These are phyloP conservation scores for Hassar affinis DNA, from an alignment of 2,113 vertebrate genomes.

Conservation along the genomic window DNA sequence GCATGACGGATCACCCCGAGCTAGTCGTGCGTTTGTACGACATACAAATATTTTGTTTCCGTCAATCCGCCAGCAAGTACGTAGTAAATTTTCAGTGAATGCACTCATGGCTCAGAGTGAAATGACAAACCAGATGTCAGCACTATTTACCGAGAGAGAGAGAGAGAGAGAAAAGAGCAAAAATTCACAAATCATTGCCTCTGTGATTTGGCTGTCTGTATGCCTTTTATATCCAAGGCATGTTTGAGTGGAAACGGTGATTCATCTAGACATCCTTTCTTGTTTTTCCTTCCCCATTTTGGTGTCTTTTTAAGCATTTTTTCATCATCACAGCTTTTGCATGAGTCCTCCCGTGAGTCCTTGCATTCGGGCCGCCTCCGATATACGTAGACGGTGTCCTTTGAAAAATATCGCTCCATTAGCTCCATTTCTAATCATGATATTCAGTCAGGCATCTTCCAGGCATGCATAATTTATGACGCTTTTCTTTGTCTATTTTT, in stretches of 20 bases:
- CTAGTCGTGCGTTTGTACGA: conserved; percentile 43
- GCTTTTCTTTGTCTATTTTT: conserved; percentile 43
- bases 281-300: background rate
- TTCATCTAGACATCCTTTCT: conserved; percentile 31
- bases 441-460: conserved; percentile 41
- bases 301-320: conserved; percentile 9
- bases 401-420: conserved; percentile 45
- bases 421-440: conserved; percentile 42
- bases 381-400: conserved; percentile 23
- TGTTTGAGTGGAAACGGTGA: conserved; percentile 37
- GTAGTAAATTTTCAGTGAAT: conserved; percentile 24
- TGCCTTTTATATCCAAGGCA: conserved; percentile 30
- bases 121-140: conserved; percentile 32
- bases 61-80: conserved; percentile 8
- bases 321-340: background rate
- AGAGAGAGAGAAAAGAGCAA: conserved; percentile 29
- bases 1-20: conserved; percentile 42
- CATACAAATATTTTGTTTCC: conserved; percentile 36
- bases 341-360: background rate
- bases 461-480: conserved; percentile 49
- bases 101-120: conserved; percentile 7
- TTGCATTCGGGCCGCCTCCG: background rate
- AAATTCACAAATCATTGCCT: conserved; percentile 29
- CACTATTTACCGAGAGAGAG: conserved; percentile 28
- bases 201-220: conserved; percentile 35